Base-by-base conservation (phyloP, 92 coral and sea anemone genomes). In the Plumapathes pennacea region DNA sequence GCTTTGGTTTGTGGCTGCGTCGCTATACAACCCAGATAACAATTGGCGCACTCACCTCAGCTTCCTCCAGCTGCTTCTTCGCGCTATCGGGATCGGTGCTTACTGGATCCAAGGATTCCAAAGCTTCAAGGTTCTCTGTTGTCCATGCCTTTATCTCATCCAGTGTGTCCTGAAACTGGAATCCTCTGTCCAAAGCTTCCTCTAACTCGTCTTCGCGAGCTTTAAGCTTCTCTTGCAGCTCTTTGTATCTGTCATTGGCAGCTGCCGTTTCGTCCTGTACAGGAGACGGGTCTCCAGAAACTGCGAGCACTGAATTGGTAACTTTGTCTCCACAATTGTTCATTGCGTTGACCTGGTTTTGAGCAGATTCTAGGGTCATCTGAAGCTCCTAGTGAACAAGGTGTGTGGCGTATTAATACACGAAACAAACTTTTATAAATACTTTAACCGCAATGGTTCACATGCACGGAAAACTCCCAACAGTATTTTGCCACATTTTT, bases 51-150 rank as follows among this genome's bases (percentile, higher is more conserved):
- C n/a, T n/a, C n/a, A n/a, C n/a, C n/a, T n/a, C 54, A 32, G 76
- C 84, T 59, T 75, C 84, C 38, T 62, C 72, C 55, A 92, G 76
- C 43, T 92, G 98, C 62, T 88, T 92, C 77, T 77, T 81, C 5
- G 96, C 90, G 10, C 75, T 70, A 32, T 77, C 91, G 36, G 96
- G 84, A 32, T 92, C 98, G 12, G 90, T 84, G 40, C 89, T 78
- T 2, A 89, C 72, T 47, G 76, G 81, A 9, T 89, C 88, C 98
- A 96, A 92, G 67, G 30, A 50, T 25, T 81, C 88, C 57, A 84
- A 85, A 12, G 52, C 57, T 39, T 69, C 89, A 27, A 62, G 68
- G 30, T 60, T 50, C 14, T 46, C 78, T 6, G 72, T 62, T 6
- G 71, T 62, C 98, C 98, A 92, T 20, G 65, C 85, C 59, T 89